A percentile compares a stretch with the other conserved stretches of the same genome.
Evolutionary conservation across 92 coral and sea anemone genomes (phyloP).

Genomic region (Palythoa caribaeorum): DNA sequence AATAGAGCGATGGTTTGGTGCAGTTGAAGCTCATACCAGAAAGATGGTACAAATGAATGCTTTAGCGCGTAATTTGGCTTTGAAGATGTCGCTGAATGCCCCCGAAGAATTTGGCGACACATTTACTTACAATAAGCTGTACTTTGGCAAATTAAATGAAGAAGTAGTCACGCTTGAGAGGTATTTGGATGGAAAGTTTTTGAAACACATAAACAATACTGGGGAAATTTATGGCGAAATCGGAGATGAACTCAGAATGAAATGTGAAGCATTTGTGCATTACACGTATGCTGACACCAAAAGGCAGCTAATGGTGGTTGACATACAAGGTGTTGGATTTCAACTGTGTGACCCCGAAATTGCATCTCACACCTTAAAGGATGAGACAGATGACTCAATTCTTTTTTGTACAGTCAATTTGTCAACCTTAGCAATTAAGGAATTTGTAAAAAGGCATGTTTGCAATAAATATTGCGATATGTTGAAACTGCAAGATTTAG

Average conservation of each 20-base stretch:
- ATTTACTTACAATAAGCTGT: neutral
- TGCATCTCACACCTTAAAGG: constrained; percentile 29
- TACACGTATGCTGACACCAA: constrained; percentile 42
- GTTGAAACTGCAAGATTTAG: constrained; percentile 21
- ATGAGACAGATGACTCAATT: constrained; percentile 42
- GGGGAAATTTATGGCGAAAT: constrained; percentile 34
- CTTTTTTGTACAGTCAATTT: constrained; percentile 37
- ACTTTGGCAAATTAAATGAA: constrained; percentile 37
- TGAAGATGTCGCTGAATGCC: constrained; percentile 45
- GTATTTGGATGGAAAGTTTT: constrained; percentile 41
- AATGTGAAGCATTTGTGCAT: constrained; percentile 36
- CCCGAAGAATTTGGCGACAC: constrained; percentile 47
- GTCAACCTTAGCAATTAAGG: constrained; percentile 30
- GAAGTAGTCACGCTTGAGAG: constrained; percentile 40
- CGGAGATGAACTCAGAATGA: constrained; percentile 17
- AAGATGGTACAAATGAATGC: constrained; percentile 54
- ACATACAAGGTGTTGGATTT: constrained; percentile 48
- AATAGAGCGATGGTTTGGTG: constrained; percentile 28
- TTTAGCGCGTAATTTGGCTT: constrained; percentile 58
- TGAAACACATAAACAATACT: constrained; percentile 46
- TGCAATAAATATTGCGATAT: constrained; percentile 40
- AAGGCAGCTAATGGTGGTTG: constrained; percentile 43
- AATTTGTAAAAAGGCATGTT: constrained; percentile 16
- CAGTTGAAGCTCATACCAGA: constrained; percentile 39
- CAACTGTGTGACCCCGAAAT: constrained; percentile 49